Evolutionary conservation across 1,140 invertebrate species (phyloP), one percentile per base, ranked within the genome.

Genomic region (Pogonomyrmex californicus): DNA sequence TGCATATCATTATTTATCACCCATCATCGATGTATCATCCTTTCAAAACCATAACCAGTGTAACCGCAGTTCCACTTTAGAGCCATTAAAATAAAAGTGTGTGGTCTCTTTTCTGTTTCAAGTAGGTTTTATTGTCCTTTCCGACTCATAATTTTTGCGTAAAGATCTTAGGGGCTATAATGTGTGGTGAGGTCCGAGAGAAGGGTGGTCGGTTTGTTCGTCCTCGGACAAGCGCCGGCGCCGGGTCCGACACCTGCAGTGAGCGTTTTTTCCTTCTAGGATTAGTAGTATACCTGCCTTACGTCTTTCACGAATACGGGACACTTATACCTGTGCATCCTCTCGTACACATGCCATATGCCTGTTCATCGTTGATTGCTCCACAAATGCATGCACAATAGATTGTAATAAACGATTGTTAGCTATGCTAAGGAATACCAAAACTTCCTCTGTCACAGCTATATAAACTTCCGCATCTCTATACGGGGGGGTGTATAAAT

Each of bases 111-210:
- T 51, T 51, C 41, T 23, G 62, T 54, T 49, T 60, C 76, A n/a
- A 49, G 17, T 51, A 86, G 44, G 71, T 91, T 91, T 23, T 91
- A 91, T 92, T 87, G 78, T 90, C 87, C 79, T 79, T 60, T 71
- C 71, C 79, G 85, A 66, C 73, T 92, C 88, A 90, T 94, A 93
- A 94, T 94, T 94, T 94, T 94, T 85, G 92, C 89, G 89, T 87
- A 83, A 92, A 87, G 90, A 88, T 70, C 71, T 73, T 70, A 14
- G 73, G 75, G 78, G 65, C 71, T 51, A 56, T 44, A 65, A 77
- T 66, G 73, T 58, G 33, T 91, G 92, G 91, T 89, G 89, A 91
- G 85, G 66, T 23, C 36, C 23, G 68, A 73, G 71, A 88, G 90
- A 91, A 92, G 78, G 65, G 70, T 83, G 75, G 49, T 56, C 36